Evolutionary conservation across 1,140 invertebrate species (phyloP).

Genomic region (Leptinotarsa texana): DNA sequence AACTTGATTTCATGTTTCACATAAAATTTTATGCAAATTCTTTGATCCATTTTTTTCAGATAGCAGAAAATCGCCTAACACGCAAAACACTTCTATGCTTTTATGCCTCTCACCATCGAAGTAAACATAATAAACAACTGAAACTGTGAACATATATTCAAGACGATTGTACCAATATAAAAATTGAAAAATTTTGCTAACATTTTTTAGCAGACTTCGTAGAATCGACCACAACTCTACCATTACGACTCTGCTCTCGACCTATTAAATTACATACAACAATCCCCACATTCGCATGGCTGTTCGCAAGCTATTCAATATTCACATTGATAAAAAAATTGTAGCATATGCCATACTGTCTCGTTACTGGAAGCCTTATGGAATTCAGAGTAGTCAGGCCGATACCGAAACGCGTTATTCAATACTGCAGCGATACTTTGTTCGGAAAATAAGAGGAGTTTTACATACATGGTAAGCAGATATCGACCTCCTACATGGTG

Average conservation of each 20-base stretch:
- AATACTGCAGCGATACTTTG: not conserved
- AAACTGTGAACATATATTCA: too few species aligned
- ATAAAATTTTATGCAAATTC: too few species aligned
- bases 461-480: not conserved
- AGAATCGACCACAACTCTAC: too few species aligned
- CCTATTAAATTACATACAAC: not conserved
- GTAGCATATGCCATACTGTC: not conserved
- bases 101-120: too few species aligned
- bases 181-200: too few species aligned
- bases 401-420: slow-evolving; percentile 9
- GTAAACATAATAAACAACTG: too few species aligned
- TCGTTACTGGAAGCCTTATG: slow-evolving; percentile 18
- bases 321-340: not conserved
- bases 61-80: too few species aligned
- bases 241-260: not conserved
- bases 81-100: too few species aligned
- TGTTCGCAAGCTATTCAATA: not conserved
- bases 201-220: too few species aligned
- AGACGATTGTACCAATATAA: too few species aligned
- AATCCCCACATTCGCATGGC: not conserved
- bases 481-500: slow-evolving; percentile 18
- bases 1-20: too few species aligned
- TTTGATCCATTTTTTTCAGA: too few species aligned
- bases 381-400: not conserved
- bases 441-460: not conserved